Evolutionary conservation across 1,140 invertebrate species (phyloP), one percentile per base, ranked within the genome.

Genomic region (Scylla paramamosain): DNA sequence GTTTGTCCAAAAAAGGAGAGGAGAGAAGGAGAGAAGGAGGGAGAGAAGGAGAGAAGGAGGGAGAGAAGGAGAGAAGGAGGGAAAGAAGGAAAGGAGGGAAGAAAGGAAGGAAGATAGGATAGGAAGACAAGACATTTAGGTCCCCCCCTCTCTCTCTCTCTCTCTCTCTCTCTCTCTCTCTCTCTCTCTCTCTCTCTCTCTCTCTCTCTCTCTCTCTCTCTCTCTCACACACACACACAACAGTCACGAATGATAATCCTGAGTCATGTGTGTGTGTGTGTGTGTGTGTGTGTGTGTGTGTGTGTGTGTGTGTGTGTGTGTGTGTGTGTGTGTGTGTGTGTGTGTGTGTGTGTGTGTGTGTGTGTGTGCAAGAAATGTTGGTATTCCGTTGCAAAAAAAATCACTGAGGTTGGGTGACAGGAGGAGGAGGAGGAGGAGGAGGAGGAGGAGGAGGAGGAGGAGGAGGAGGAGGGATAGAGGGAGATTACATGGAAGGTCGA

Each of bases 1-100:
- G 31, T 39, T n/a, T 7, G 12, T 88, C 86, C 0, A 29, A 46
- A 88, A n/a, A 29, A 28, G 29, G 86, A 29, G 86, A 88, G 86
- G 52, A 20, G 52, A 59, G 52, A 59, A 12, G 10, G 20, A 20
- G 52, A 59, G 52, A 20, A 12, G 20, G 67, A 82, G 12, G 10
- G 83, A 87, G 32, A 48, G 93, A 29, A 29, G 29, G 91, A 82
- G 52, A 31, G 28, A 31, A n/a, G 83, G 92, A 93, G 48, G 82
- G n/a, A 82, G 52, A 92, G 32, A 46, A 6, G 52, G 32, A 29
- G 32, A 29, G 83, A 28, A 20, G 25, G 83, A 88, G 83, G 25
- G 83, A 87, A 48, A 87, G 93, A 86, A 67, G 83, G 82, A 84
- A 67, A 86, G 39, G 45, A 67, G 83, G 67, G 39, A 28, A 93